Conservation (phyloP, 1,140 invertebrate genomes). For the Polypedilum pembai region DNA sequence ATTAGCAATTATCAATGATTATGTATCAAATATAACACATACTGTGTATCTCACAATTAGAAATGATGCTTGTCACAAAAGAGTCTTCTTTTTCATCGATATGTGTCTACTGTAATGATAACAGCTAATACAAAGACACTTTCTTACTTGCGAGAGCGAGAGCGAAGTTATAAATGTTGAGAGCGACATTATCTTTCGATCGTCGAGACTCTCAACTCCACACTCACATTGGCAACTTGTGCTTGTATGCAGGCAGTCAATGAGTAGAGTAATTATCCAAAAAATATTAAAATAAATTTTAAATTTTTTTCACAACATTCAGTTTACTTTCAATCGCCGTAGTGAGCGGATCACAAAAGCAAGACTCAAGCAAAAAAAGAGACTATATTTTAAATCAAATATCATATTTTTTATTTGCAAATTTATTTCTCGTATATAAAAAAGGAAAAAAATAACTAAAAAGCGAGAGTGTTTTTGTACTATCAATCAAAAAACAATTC, state of each 20-base stretch:
- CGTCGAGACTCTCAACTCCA: neutral
- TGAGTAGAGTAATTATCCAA: slow-evolving; percentile 22
- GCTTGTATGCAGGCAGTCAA: neutral
- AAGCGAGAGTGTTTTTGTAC: neutral
- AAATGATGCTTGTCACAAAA: neutral
- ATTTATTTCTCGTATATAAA: neutral
- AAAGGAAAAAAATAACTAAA: neutral
- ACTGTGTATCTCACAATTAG: neutral
- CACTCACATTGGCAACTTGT: neutral
- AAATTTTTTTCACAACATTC: slow-evolving; percentile 24
- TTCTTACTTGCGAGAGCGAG: neutral
- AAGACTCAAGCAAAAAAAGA: neutral
- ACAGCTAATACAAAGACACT: neutral
- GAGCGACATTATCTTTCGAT: neutral
- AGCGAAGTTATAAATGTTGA: neutral
- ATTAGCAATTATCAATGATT: slow-evolving; percentile 14
- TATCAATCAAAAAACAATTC: neutral
- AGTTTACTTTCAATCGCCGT: slow-evolving; percentile 6
- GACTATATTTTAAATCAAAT: neutral
- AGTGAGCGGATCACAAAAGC: neutral
- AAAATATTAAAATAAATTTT: slow-evolving; percentile 17
- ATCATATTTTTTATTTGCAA: neutral
- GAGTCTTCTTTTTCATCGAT: neutral
- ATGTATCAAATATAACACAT: slow-evolving; percentile 12
- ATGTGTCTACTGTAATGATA: neutral